A percentile compares a stretch with the other conserved stretches of the same genome.
phyloP scores from a whole-genome alignment of 2,113 vertebrate species.

The Kryptolebias marmoratus region DNA sequence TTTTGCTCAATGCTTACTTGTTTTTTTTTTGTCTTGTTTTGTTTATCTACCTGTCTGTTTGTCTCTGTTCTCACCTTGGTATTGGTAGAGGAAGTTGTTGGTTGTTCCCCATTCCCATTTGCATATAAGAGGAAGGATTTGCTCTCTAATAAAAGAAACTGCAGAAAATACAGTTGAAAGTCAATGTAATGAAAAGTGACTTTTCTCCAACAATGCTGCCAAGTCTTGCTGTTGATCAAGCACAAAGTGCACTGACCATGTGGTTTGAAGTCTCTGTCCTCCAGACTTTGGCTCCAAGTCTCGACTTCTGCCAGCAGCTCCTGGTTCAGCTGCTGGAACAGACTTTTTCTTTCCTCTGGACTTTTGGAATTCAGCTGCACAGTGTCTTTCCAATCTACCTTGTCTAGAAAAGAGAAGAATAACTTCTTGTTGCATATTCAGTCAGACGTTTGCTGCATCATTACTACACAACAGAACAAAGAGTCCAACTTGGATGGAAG shows the following conservation, averaged over 20 bases:
- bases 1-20: background rate
- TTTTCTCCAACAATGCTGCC: background rate
- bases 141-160: constrained; percentile 40
- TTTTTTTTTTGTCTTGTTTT: background rate
- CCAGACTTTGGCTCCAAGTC: constrained; percentile 42
- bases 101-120: constrained; percentile 73
- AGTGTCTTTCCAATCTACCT: background rate
- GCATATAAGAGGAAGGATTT: constrained; percentile 44
- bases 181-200: background rate
- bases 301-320: background rate
- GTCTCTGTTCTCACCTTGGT: constrained; percentile 47
- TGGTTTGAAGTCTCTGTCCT: constrained; percentile 44
- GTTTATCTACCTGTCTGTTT: background rate
- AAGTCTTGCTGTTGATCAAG: background rate
- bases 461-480: background rate
- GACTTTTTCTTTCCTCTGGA: constrained; percentile 5
- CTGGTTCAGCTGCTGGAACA: constrained; percentile 27
- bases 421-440: background rate
- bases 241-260: constrained; percentile 14
- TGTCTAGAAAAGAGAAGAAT: constrained; percentile 38
- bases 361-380: background rate
- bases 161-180: background rate
- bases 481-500: background rate
- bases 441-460: background rate
- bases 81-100: constrained; percentile 61